A percentile compares a stretch with the other conserved stretches of the same genome.
These are phyloP conservation scores for Ectobius pallidus DNA, from an alignment of 2,888 invertebrate genomes.

Conservation along the genomic window DNA sequence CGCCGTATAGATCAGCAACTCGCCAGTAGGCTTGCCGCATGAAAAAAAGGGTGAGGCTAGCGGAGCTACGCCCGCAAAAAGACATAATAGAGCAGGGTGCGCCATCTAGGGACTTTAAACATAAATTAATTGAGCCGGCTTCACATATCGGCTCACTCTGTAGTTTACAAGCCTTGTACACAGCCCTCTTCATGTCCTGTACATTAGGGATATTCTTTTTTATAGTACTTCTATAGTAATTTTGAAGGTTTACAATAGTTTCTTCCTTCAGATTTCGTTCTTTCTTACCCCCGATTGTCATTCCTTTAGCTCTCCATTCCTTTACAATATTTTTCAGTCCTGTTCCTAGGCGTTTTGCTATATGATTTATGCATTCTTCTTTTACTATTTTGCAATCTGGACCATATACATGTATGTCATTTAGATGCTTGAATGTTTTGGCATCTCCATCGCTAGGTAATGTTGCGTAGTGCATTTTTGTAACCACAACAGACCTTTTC, in stretches of 20 bases:
- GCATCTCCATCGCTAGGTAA: constrained; percentile 2
- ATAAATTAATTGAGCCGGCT: too few relatives aligned
- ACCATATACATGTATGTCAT: neutral
- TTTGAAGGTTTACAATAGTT: constrained; percentile 31
- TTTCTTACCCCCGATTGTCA: constrained; percentile 38
- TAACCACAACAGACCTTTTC: neutral
- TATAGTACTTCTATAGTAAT: neutral
- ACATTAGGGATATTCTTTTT: neutral
- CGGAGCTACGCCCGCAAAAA: too few relatives aligned
- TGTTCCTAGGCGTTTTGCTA: constrained; percentile 41
- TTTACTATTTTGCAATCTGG: constrained; percentile 20
- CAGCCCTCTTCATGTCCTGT: neutral
- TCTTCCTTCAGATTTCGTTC: constrained; percentile 26
- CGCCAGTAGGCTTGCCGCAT: too few relatives aligned
- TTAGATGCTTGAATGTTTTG: constrained; percentile 3
- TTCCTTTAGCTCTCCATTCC: constrained; percentile 29
- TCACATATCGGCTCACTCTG: too few relatives aligned
- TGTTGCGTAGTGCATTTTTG: neutral
- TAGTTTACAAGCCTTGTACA: too few relatives aligned
- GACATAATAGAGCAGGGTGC: too few relatives aligned
- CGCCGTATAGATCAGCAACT: too few relatives aligned
- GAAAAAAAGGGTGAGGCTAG: too few relatives aligned
- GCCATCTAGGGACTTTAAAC: too few relatives aligned
- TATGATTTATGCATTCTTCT: constrained; percentile 43
- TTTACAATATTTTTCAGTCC: constrained; percentile 33